Conservation (phyloP, 35 echinoderm and acorn worm species). For the Stichopus chloronotus region DNA sequence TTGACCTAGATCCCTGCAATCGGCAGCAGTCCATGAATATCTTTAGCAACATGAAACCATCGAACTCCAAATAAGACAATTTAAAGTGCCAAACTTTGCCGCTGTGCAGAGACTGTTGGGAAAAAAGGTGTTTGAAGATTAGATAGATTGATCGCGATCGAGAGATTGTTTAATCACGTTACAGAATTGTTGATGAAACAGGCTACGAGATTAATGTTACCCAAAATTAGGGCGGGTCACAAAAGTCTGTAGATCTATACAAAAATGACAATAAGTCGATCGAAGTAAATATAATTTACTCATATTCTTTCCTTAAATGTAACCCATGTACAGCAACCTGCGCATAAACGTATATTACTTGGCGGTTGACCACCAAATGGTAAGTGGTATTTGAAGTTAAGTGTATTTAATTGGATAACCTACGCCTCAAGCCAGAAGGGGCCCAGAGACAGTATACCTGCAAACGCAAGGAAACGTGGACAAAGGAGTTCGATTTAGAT, state of each 20-base stretch:
- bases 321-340: neutral
- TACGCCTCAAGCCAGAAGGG: neutral
- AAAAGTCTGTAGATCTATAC: neutral
- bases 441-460: neutral
- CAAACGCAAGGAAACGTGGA: neutral
- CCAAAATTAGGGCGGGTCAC: neutral
- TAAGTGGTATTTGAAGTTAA: neutral
- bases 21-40: conserved; percentile 2
- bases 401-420: conserved; percentile 7
- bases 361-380: neutral
- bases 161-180: neutral
- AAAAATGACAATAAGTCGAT: neutral
- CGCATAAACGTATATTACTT: neutral
- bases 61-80: neutral
- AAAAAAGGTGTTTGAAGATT: conserved; percentile 3
- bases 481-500: neutral
- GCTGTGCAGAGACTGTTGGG: neutral
- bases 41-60: conserved; percentile 14
- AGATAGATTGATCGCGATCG: neutral
- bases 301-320: neutral
- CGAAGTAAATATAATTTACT: conserved; percentile 6
- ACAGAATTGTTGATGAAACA: neutral
- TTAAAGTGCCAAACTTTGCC: neutral
- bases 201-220: neutral
- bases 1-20: conserved; percentile 19